Base-by-base conservation (phyloP, 2,888 invertebrate genomes). In the Pachydiplax longipennis region DNA sequence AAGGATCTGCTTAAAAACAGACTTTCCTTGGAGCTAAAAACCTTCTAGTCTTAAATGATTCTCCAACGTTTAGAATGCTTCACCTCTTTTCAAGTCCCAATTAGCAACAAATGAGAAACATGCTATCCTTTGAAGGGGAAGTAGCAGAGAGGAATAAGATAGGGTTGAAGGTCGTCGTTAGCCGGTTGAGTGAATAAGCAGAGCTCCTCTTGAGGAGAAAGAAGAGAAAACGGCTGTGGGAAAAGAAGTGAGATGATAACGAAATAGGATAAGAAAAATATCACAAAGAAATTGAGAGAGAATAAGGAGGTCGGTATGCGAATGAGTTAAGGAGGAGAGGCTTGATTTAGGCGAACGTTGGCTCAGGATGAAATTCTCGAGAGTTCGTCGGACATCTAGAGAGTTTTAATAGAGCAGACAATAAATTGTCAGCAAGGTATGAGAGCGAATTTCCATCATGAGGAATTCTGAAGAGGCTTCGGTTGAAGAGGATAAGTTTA, bases 311-410 rank as follows among this genome's bases (percentile, higher is more conserved):
- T 87, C 37, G 58, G 12, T 35, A 31, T 48, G 53, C 31, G 83
- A 61, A 87, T n/a, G 22, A 61, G 73, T 31, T 25, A 40, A 37
- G 35, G n/a, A 61, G 1, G 61, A 37, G 87, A n/a, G 87, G 61
- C 87, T 58, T 58, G 83, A 58, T 25, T 83, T 58, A 58, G 53
- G 35, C 10, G 83, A 61, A 40, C 35, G 37, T 22, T 37, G 87
- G 53, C 58, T 31, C 31, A 13, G 18, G 37, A 61, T 37, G 37
- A 87, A 87, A 87, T 87, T 87, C 65, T 65, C 37, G 37, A 87
- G 87, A 65, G 87, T 65, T 87, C 35, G 87, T 87, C 61, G 37
- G 87, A 61, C 58, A 87, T 87, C 61, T 65, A n/a, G n/a, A 37
- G 10, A 61, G 61, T 25, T 87, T 37, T 35, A 87, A 37, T 37